Evolutionary conservation across 2,113 vertebrate species (phyloP).

Genomic region (Bubalus kerabau): DNA sequence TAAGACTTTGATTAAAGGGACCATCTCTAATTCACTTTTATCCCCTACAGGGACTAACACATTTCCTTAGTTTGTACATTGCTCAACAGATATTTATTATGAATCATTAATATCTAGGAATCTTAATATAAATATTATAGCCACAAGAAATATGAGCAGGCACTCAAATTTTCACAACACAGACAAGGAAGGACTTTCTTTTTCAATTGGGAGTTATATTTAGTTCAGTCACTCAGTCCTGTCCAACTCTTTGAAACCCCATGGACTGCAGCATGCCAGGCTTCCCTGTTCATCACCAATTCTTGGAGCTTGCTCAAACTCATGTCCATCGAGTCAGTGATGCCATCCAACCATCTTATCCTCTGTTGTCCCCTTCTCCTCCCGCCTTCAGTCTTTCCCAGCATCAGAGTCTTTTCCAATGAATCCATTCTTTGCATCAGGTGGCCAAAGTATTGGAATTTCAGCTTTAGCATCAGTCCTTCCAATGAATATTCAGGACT

Average conservation of each 20-base stretch:
- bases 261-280: background rate
- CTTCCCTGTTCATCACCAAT: background rate
- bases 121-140: background rate
- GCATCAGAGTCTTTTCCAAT: background rate
- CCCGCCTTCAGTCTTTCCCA: background rate
- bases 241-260: background rate
- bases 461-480: background rate
- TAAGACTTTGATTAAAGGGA: background rate
- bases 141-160: background rate
- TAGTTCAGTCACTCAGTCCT: background rate
- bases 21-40: background rate
- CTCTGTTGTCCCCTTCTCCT: background rate
- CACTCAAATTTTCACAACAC: background rate
- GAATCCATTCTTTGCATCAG: background rate
- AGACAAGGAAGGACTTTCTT: background rate
- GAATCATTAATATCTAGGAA: background rate
- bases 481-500: background rate
- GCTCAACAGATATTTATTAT: background rate
- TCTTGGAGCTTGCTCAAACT: background rate
- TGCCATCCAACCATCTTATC: background rate
- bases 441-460: background rate
- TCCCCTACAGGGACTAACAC: background rate
- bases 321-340: background rate
- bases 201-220: background rate
- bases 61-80: background rate